These are phyloP conservation scores for Brachionus manjavacas DNA, from an alignment of 1,140 invertebrate genomes.

Conservation along the genomic window DNA sequence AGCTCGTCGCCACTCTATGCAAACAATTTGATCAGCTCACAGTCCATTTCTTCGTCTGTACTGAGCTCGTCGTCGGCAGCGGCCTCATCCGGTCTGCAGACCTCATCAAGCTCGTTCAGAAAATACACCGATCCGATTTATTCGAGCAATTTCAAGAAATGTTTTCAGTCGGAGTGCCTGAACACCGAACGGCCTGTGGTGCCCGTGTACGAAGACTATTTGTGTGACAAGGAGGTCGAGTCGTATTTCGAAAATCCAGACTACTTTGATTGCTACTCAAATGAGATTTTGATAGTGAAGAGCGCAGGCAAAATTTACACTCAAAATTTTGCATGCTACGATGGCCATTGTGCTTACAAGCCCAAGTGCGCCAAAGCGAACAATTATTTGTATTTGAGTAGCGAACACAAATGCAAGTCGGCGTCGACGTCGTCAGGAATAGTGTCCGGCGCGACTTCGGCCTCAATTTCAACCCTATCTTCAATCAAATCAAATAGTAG, in stretches of 20 bases:
- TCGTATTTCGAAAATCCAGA: constrained; percentile 10
- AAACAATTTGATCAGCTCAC: not conserved
- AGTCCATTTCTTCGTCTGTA: not conserved
- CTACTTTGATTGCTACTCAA: not conserved
- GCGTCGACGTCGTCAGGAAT: not conserved
- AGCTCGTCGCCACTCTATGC: not conserved
- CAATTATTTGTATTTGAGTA: not conserved
- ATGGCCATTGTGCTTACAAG: not conserved
- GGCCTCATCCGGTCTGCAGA: not conserved
- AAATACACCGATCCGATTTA: not conserved
- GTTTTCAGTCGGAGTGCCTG: not conserved
- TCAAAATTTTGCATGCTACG: not conserved
- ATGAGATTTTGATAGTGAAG: not conserved
- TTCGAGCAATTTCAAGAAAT: not conserved
- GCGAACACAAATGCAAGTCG: not conserved
- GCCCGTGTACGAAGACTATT: constrained; percentile 18
- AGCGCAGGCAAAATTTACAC: not conserved
- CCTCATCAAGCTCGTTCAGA: not conserved
- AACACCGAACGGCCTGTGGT: not conserved
- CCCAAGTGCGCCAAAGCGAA: not conserved
- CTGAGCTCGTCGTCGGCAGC: not conserved
- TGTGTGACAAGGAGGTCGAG: constrained; percentile 37
- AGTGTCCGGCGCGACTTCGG: not conserved
- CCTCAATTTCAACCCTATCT: not conserved
- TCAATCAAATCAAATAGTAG: constrained; percentile 6